phyloP scores from a whole-genome alignment of 2,113 vertebrate genomes.

The Candoia aspera region DNA sequence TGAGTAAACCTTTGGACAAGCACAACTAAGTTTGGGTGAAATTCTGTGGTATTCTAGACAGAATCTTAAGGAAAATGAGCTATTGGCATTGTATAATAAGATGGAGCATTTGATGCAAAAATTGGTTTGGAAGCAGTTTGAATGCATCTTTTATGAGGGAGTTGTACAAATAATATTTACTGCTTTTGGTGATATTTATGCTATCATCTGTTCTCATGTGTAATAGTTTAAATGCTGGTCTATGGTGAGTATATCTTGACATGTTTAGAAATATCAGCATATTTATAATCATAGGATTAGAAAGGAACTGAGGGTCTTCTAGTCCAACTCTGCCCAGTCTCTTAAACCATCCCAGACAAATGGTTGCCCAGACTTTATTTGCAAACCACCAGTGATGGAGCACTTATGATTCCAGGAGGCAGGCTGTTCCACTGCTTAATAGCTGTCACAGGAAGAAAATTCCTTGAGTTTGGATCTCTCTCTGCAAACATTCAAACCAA shows the following conservation, averaged over 20 bases:
- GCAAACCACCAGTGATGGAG: no score
- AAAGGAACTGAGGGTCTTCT: no score
- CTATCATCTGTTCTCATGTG: neutral
- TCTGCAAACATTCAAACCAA: neutral
- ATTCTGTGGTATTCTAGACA: neutral
- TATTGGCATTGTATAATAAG: neutral
- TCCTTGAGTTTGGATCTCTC: neutral
- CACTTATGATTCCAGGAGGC: neutral
- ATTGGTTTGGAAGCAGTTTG: neutral
- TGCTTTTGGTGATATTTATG: neutral
- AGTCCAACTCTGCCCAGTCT: no score
- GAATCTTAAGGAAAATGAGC: neutral
- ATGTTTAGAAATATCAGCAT: neutral
- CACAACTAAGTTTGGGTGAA: neutral
- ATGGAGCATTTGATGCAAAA: neutral
- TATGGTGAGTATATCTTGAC: neutral
- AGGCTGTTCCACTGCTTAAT: neutral
- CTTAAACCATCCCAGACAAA: no score
- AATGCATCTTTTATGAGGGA: neutral
- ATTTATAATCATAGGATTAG: neutral
- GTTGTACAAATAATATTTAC: neutral
- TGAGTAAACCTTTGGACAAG: constrained; percentile 58
- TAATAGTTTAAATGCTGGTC: neutral
- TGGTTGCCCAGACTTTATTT: no score
- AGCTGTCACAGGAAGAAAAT: neutral